Evolutionary conservation across 2,797 vertebrate species (phyloP), one percentile per base, ranked within the genome.

Genomic region (Argyrosomus regius): DNA sequence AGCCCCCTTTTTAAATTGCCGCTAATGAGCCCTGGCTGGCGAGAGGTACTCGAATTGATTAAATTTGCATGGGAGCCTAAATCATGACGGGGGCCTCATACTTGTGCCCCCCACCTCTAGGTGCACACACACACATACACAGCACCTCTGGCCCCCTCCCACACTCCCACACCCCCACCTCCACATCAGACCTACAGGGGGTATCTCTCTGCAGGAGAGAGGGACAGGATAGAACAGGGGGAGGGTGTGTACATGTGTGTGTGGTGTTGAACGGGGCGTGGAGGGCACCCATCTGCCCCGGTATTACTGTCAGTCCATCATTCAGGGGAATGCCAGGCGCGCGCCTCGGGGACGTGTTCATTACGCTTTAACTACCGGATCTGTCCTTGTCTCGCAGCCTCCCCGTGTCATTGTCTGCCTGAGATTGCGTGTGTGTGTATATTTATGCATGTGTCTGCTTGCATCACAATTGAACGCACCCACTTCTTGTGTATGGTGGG

Each of bases 21-120:
- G 91, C 94, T 96, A 96, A 96, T 96, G 95, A 96, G 95, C 91
- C 93, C 92, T 94, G 92, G 94, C 93, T 95, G 93, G 93, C 82
- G 90, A 95, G 94, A 95, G 93, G 91, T 94, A 96, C 96, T 96
- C 89, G 90, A 96, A 96, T 95, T 96, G 96, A 96, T 96, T 96
- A 96, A 96, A 96, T 96, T 96, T 96, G 96, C 96, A 96, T 96
- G 92, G 94, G 89, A 95, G 95, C 91, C 95, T 95, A 96, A 96
- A 96, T 96, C 94, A 95, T 88, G 91, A 91, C 83, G 84, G 90
- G 93, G 92, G 92, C 89, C 92, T 94, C 90, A 88, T 90, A 88
- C 87, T 89, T 85, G 87, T 89, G 87, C 88, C 87, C 87, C 90
- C 90, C 88, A 87, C 87, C 91, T 89, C 90, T 81, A 88, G 81